Conservation (phyloP, 2,888 invertebrate genomes). For the Stenoptilia bipunctidactyla region DNA sequence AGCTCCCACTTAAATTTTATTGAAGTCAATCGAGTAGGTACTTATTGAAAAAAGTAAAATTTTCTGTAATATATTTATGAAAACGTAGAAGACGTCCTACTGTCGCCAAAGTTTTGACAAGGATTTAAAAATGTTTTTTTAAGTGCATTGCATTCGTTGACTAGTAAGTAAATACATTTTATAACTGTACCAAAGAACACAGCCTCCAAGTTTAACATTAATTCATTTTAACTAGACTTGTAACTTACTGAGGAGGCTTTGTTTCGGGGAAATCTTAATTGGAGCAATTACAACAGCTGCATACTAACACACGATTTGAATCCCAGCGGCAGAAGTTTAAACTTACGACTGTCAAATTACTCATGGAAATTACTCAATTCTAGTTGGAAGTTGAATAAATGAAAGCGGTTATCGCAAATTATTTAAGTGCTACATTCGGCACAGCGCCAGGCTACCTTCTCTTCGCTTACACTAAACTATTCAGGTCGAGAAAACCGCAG, state of each 20-base stretch:
- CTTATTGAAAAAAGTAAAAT: no score
- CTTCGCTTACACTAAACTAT: constrained; percentile 56
- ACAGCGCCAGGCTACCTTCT: constrained; percentile 50
- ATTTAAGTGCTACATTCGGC: constrained; percentile 62
- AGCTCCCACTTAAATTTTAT: no score
- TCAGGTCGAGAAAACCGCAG: constrained; percentile 59
- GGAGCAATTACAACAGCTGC: neutral
- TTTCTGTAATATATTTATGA: no score
- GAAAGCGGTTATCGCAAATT: constrained; percentile 60
- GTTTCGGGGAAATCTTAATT: constrained; percentile 1
- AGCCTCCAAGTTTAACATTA: neutral
- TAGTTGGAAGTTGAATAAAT: constrained; percentile 51
- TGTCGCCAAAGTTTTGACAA: no score
- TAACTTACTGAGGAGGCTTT: neutral
- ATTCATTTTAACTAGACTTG: neutral
- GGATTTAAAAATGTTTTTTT: no score
- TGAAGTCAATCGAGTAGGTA: no score
- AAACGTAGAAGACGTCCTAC: no score
- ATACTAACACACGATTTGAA: constrained; percentile 1
- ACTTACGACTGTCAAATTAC: constrained; percentile 35
- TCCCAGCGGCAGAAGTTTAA: constrained; percentile 12
- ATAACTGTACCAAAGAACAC: no score
- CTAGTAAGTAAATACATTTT: no score
- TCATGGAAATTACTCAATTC: constrained; percentile 26
- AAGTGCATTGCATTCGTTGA: no score